Percentiles rank a stretch among this genome's conserved stretches.
Conservation (phyloP, 2,113 vertebrate genomes). For the Syngnathus typhle region DNA sequence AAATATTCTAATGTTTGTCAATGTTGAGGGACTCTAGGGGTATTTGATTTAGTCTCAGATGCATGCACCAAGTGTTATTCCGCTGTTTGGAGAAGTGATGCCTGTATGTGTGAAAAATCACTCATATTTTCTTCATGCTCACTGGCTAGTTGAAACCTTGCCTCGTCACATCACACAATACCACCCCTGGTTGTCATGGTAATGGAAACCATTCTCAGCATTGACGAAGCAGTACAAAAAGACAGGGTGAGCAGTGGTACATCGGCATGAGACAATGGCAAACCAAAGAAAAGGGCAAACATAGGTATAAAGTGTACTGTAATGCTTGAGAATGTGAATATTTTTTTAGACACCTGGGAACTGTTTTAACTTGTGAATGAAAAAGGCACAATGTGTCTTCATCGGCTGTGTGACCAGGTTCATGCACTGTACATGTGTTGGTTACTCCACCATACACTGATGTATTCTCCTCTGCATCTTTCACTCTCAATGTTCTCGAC, state of each 20-base stretch:
- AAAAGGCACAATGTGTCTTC: not conserved
- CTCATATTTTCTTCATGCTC: not conserved
- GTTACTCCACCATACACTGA: conserved; percentile 43
- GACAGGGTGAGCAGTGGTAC: not conserved
- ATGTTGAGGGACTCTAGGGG: not conserved
- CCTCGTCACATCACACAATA: not conserved
- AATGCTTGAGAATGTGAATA: not conserved
- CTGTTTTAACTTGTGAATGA: not conserved
- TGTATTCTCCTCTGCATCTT: conserved; percentile 41
- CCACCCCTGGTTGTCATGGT: not conserved
- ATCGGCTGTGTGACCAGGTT: conserved; percentile 55
- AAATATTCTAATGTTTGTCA: not conserved
- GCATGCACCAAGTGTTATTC: not conserved
- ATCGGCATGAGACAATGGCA: not conserved
- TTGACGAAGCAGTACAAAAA: not conserved
- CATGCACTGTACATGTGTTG: conserved; percentile 26
- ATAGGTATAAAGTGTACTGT: not conserved
- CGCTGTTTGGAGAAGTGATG: not conserved
- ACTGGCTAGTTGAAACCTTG: not conserved
- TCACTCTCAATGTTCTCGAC: conserved; percentile 34
- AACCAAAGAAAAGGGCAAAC: not conserved
- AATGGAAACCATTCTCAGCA: not conserved
- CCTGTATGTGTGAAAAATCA: not conserved
- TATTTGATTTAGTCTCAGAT: not conserved
- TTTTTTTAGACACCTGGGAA: not conserved